Percentiles rank a stretch among this genome's conserved stretches.
Evolutionary conservation across 2,888 invertebrate species (phyloP).

Genomic region (Terebella lapidaria): DNA sequence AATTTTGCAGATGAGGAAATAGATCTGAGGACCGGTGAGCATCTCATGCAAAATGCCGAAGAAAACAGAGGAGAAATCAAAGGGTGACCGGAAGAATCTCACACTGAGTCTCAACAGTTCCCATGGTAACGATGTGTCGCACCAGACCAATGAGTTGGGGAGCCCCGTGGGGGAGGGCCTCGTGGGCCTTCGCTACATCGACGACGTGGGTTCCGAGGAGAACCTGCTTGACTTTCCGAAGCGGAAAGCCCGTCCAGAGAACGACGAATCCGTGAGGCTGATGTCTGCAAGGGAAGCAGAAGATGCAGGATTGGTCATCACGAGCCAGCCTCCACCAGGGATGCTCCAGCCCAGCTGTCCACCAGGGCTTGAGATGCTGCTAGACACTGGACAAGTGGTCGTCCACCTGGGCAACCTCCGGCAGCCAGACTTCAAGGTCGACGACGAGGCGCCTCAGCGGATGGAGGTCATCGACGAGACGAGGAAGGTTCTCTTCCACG

Average conservation of each 20-base stretch:
- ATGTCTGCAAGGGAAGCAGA: background rate
- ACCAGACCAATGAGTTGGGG: too few species aligned
- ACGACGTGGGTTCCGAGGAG: background rate
- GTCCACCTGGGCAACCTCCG: conserved; percentile 25
- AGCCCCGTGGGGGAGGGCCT: conserved; percentile 1
- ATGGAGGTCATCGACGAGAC: conserved; percentile 25
- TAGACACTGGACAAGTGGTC: conserved; percentile 24
- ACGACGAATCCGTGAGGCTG: background rate
- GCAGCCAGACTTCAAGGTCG: conserved; percentile 15
- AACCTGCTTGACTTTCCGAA: background rate
- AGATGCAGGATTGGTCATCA: background rate
- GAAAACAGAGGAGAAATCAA: too few species aligned
- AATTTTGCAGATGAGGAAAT: too few species aligned
- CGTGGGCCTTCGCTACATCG: background rate
- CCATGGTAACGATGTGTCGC: too few species aligned
- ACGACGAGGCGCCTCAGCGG: conserved; percentile 3
- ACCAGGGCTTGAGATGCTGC: conserved; percentile 23
- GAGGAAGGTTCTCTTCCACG: conserved; percentile 22
- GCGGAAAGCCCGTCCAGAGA: background rate
- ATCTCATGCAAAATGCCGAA: too few species aligned
- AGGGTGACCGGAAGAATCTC: too few species aligned
- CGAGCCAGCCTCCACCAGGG: background rate
- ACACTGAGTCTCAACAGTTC: too few species aligned
- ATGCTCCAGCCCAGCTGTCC: conserved; percentile 12
- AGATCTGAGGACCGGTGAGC: too few species aligned